Conservation (phyloP, 2,113 vertebrate genomes). For the Rousettus leschenaultii region DNA sequence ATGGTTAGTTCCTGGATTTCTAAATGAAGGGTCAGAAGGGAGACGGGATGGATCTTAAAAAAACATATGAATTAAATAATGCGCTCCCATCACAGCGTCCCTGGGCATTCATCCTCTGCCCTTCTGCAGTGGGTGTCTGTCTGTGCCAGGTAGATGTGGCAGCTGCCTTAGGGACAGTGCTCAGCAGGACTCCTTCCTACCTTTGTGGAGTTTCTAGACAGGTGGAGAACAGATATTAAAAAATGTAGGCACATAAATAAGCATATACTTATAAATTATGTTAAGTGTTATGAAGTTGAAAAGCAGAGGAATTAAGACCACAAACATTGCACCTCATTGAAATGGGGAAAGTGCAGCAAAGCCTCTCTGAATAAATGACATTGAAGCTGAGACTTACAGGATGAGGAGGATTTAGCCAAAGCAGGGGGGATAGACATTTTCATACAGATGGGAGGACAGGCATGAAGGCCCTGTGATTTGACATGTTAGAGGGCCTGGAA, state of each 20-base stretch:
- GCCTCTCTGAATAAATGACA: constrained; percentile 21
- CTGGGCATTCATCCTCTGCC: not conserved
- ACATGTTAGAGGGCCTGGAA: not conserved
- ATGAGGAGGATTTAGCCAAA: constrained; percentile 28
- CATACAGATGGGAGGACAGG: constrained; percentile 41
- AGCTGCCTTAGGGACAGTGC: not conserved
- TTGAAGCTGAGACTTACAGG: constrained; percentile 30
- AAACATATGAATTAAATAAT: not conserved
- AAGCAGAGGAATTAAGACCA: not conserved
- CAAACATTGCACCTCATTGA: not conserved
- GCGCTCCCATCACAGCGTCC: not conserved
- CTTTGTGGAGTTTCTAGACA: not conserved
- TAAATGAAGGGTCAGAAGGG: constrained; percentile 30
- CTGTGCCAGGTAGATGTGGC: not conserved
- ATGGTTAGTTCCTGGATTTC: constrained; percentile 56
- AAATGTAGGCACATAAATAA: not conserved
- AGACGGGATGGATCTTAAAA: not conserved
- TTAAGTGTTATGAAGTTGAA: not conserved
- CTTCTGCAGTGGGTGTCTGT: not conserved
- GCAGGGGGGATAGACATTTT: not conserved
- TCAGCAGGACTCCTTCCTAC: not conserved
- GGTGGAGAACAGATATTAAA: not conserved
- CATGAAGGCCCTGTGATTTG: not conserved
- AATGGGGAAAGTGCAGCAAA: not conserved
- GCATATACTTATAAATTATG: not conserved